These are phyloP conservation scores for Parotocinclus haroldoi DNA, from an alignment of 2,797 vertebrate species.

Conservation along the genomic window DNA sequence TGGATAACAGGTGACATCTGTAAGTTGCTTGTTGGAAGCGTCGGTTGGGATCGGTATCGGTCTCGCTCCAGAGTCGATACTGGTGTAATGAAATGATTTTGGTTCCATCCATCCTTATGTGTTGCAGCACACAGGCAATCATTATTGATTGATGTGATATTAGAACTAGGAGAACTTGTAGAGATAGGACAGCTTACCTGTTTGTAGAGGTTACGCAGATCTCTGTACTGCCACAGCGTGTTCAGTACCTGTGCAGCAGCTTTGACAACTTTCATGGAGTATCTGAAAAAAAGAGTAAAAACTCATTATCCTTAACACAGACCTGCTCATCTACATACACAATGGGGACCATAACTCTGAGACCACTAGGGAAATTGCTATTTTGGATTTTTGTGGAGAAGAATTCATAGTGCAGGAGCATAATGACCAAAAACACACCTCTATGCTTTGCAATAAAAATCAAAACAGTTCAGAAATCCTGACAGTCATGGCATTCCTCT, in stretches of 20 bases:
- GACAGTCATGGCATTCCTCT: too few species aligned
- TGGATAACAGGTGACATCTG: constrained; percentile 95
- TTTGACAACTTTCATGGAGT: constrained; percentile 95
- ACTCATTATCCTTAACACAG: neutral
- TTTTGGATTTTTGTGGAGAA: too few species aligned
- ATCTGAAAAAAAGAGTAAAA: constrained; percentile 64
- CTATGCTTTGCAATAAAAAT: too few species aligned
- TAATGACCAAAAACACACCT: too few species aligned
- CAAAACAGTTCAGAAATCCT: too few species aligned
- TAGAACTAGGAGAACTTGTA: too few species aligned
- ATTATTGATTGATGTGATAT: rapidly evolving
- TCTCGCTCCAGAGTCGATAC: constrained; percentile 94
- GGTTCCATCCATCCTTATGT: constrained; percentile 94
- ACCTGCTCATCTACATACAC: too few species aligned
- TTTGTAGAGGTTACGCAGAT: constrained; percentile 95
- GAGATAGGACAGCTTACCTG: constrained; percentile 71
- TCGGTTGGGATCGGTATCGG: constrained; percentile 93
- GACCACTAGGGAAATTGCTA: too few species aligned
- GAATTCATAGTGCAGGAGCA: too few species aligned
- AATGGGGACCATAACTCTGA: too few species aligned
- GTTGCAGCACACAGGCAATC: neutral
- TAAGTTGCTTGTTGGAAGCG: constrained; percentile 88
- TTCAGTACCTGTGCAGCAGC: constrained; percentile 95
- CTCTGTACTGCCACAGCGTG: constrained; percentile 96
- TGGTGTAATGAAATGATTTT: constrained; percentile 95